phyloP scores from a whole-genome alignment of 2,888 invertebrate species.

The Thymelicus lineola region DNA sequence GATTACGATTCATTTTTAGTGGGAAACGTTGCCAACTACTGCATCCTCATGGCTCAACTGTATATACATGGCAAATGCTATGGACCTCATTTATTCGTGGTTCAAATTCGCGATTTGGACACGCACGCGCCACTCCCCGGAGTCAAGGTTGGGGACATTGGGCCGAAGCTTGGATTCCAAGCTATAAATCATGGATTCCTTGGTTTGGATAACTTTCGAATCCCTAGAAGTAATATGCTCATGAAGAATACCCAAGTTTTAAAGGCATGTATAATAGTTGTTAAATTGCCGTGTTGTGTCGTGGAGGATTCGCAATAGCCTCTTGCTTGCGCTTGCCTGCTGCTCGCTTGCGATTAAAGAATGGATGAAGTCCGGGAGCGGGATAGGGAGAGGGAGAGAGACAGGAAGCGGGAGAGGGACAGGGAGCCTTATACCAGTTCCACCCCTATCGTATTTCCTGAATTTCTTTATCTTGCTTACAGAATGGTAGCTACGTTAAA shows the following conservation, averaged over 20 bases:
- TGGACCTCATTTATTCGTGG: conserved; percentile 96
- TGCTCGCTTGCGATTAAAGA: too few relatives aligned
- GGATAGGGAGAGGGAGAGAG: too few relatives aligned
- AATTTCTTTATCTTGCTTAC: neutral
- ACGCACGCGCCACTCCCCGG: conserved; percentile 94
- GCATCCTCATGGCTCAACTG: conserved; percentile 95
- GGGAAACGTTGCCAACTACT: conserved; percentile 96
- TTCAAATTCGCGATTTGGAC: conserved; percentile 93
- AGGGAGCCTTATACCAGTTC: too few relatives aligned
- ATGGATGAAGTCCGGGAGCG: too few relatives aligned
- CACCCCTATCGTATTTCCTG: too few relatives aligned
- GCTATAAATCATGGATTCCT: conserved; percentile 96
- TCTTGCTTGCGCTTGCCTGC: too few relatives aligned
- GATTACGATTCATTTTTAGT: conserved; percentile 78
- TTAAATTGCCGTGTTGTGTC: neutral
- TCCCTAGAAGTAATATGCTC: conserved; percentile 94
- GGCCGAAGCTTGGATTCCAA: conserved; percentile 95
- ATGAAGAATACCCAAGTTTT: conserved; percentile 95
- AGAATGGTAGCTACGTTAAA: conserved; percentile 93
- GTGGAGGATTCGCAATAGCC: too few relatives aligned
- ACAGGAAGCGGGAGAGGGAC: too few relatives aligned
- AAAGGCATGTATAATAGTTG: conserved; percentile 58
- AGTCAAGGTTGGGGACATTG: conserved; percentile 96
- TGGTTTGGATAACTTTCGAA: conserved; percentile 92
- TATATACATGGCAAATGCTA: conserved; percentile 90